These are phyloP conservation scores for Peucedramus taeniatus DNA, from an alignment of 2,113 vertebrate genomes.

Conservation along the genomic window DNA sequence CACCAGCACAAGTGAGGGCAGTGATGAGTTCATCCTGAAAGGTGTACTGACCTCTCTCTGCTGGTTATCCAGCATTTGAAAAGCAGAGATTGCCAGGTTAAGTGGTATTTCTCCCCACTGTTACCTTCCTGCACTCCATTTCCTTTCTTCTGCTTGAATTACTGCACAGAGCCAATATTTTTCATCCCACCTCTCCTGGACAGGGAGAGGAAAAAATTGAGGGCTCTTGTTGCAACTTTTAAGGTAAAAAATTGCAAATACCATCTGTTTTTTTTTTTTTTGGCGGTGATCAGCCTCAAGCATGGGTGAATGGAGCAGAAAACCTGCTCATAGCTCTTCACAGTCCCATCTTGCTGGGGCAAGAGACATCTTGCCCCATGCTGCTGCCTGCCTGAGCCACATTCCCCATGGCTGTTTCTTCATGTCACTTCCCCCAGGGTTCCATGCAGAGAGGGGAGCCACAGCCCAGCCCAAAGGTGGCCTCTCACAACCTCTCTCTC, in stretches of 20 bases:
- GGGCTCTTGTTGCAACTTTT: background rate
- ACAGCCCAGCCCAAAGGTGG: background rate
- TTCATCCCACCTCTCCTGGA: background rate
- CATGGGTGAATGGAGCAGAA: background rate
- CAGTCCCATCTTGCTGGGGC: background rate
- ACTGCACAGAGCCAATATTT: background rate
- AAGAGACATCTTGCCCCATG: background rate
- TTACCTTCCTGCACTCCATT: background rate
- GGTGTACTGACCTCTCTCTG: background rate
- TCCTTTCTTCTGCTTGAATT: background rate
- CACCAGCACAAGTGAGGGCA: background rate
- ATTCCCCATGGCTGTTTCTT: accelerated
- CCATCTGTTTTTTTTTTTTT: background rate
- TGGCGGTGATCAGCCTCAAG: background rate
- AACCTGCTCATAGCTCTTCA: background rate
- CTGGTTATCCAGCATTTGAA: background rate
- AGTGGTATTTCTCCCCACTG: background rate
- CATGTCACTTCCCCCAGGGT: background rate
- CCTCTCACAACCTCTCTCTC: background rate
- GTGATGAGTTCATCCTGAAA: background rate
- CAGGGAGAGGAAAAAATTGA: background rate
- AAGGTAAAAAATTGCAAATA: background rate
- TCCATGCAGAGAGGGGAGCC: background rate
- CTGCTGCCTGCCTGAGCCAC: background rate
- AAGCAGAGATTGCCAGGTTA: background rate